phyloP scores from a whole-genome alignment of 2,888 invertebrate genomes.

The Hypolimnas misippus region DNA sequence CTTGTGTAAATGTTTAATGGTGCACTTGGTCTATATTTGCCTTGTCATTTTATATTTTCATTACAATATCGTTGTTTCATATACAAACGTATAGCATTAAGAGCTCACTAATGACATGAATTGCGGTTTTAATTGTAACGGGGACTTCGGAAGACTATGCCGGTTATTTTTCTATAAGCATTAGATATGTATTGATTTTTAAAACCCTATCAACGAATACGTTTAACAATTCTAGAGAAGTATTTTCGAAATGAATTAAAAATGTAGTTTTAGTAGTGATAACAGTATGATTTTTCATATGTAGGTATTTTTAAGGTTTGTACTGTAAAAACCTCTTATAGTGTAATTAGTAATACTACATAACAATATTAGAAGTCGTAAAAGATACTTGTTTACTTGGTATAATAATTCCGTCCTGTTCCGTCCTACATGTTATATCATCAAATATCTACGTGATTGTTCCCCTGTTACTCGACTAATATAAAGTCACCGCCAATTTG shows the following conservation, averaged over 20 bases:
- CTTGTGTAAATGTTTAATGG: conserved; percentile 26
- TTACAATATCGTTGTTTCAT: conserved; percentile 7
- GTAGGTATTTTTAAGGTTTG: no score
- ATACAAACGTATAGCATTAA: background rate
- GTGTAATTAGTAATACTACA: no score
- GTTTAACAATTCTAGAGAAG: no score
- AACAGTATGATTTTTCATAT: no score
- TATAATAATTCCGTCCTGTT: background rate
- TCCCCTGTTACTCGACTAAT: conserved; percentile 31
- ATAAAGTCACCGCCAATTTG: conserved; percentile 58
- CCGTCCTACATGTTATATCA: background rate
- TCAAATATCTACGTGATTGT: conserved; percentile 19
- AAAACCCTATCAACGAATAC: background rate
- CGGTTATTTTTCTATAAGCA: no score
- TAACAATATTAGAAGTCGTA: no score
- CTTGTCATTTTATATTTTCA: background rate
- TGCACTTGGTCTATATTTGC: conserved; percentile 8
- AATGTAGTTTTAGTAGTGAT: no score
- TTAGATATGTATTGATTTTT: no score
- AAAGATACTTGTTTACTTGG: background rate
- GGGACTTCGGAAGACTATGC: background rate
- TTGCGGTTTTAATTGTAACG: background rate
- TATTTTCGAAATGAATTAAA: no score
- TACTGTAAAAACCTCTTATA: no score
- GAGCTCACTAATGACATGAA: background rate